phyloP scores from a whole-genome alignment of 2,888 invertebrate genomes.

The Cheilosia vernalis region DNA sequence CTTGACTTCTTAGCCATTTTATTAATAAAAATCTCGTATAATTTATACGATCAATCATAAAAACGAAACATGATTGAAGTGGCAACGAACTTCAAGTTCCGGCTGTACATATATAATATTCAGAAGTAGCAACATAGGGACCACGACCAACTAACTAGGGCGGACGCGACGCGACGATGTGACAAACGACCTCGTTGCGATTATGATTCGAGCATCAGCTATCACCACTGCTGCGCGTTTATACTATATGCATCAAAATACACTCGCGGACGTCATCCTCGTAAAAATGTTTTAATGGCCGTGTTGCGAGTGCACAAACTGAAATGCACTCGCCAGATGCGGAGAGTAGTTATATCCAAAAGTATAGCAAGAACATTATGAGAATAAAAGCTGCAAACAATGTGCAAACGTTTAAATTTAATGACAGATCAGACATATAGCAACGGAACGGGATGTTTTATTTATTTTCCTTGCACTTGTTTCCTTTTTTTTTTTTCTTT shows the following conservation, averaged over 20 bases:
- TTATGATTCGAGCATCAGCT: conserved; percentile 54
- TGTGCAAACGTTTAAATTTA: conserved; percentile 75
- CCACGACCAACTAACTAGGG: conserved; percentile 44
- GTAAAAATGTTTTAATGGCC: conserved; percentile 72
- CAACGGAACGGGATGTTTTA: conserved; percentile 52
- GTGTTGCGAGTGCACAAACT: conserved; percentile 46
- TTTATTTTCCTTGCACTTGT: conserved; percentile 63
- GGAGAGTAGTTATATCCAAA: conserved; percentile 4
- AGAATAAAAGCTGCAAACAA: conserved; percentile 67
- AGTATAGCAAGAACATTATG: conserved; percentile 26
- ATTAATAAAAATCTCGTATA: conserved; percentile 72
- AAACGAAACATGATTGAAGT: conserved; percentile 57
- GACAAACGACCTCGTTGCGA: conserved; percentile 68
- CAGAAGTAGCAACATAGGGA: conserved; percentile 46
- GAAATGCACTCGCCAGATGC: conserved; percentile 70
- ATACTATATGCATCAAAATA: conserved; percentile 18
- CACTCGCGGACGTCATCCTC: conserved; percentile 61
- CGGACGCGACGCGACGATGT: conserved; percentile 65
- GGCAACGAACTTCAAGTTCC: conserved; percentile 71
- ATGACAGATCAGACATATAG: conserved; percentile 61
- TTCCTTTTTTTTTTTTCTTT: conserved; percentile 35
- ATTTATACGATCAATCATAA: conserved; percentile 74
- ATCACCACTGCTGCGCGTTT: conserved; percentile 16
- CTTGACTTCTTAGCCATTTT: conserved; percentile 57
- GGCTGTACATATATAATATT: conserved; percentile 22